phyloP scores from a whole-genome alignment of 2,888 invertebrate genomes.

The Pristionchus arcanus region DNA sequence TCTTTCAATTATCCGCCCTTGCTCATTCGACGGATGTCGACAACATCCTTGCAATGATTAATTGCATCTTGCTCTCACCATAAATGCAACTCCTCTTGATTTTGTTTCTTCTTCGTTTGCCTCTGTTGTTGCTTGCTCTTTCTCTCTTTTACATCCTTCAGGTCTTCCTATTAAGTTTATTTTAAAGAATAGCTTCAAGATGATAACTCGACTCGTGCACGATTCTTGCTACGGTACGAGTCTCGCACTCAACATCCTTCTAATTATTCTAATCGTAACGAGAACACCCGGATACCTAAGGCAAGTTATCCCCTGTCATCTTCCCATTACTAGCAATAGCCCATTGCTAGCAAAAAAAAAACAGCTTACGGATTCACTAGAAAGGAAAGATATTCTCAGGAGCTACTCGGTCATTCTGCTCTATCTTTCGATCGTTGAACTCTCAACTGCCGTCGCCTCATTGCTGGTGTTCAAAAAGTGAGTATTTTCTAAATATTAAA shows the following conservation, averaged over 20 bases:
- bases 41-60: not conserved
- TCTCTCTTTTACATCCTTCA: not conserved
- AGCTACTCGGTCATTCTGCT: not conserved
- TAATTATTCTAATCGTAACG: not conserved
- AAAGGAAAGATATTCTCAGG: too few relatives aligned
- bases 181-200: too few relatives aligned
- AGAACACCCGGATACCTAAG: not conserved
- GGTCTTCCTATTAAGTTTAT: not conserved
- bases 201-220: not conserved
- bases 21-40: not conserved
- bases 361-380: too few relatives aligned
- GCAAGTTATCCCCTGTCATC: too few relatives aligned
- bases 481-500: too few relatives aligned
- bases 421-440: not conserved
- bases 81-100: not conserved
- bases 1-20: not conserved
- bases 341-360: too few relatives aligned
- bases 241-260: not conserved
- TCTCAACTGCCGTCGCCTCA: not conserved
- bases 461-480: not conserved
- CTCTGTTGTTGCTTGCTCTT: not conserved
- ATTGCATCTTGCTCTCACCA: not conserved
- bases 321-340: too few relatives aligned
- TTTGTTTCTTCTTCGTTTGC: not conserved
- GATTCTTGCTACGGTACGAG: not conserved